Conservation (phyloP, 2,888 invertebrate genomes). For the Linyphia triangularis region DNA sequence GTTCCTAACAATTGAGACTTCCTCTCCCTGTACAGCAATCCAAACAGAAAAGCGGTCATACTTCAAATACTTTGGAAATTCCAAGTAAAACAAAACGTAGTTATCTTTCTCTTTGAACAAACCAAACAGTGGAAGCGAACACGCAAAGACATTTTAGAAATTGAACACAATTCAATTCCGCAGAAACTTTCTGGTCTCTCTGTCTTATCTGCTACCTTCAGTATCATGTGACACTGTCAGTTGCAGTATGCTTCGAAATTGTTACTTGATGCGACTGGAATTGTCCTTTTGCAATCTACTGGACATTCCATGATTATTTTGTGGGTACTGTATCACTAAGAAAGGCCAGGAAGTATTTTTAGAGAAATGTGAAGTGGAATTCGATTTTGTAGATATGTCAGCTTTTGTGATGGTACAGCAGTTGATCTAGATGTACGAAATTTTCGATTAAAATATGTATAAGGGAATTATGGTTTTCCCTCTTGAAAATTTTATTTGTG, state of each 20-base stretch:
- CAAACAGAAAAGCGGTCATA: no score
- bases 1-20: no score
- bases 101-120: conserved; percentile 2
- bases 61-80: conserved; percentile 4
- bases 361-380: neutral
- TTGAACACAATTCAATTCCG: conserved; percentile 61
- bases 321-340: neutral
- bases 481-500: no score
- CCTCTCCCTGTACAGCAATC: no score
- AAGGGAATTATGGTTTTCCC: no score
- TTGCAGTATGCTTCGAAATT: conserved; percentile 18
- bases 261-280: conserved; percentile 19
- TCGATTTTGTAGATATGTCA: neutral
- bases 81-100: conserved; percentile 9
- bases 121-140: conserved; percentile 32
- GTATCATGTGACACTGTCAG: conserved; percentile 41
- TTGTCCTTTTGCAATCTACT: neutral
- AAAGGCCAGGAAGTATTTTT: neutral
- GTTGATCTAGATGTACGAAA: no score
- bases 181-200: conserved; percentile 34
- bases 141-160: conserved; percentile 58
- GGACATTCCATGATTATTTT: conserved; percentile 25
- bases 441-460: no score
- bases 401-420: no score
- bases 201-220: neutral